Conservation (phyloP, 1,140 invertebrate species). For the Liolophura sinensis region DNA sequence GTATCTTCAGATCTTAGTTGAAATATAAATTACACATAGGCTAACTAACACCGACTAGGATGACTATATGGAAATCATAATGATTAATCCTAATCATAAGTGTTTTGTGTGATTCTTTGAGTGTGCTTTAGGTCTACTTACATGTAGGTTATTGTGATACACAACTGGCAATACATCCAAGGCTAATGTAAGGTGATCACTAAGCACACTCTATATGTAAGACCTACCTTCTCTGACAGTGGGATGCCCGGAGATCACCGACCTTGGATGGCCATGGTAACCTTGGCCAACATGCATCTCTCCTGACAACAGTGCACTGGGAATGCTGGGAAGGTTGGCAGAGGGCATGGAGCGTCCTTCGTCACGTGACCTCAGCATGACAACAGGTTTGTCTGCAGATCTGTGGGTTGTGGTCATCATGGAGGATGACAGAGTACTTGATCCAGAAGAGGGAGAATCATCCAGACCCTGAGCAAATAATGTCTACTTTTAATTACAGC, state of each 20-base stretch:
- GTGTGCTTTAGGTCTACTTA: too few relatives aligned
- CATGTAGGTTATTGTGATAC: neutral
- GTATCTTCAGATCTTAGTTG: too few relatives aligned
- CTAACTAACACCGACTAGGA: too few relatives aligned
- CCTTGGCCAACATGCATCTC: constrained; percentile 3
- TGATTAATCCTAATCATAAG: too few relatives aligned
- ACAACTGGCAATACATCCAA: neutral
- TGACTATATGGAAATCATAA: too few relatives aligned
- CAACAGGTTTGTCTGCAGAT: constrained; percentile 18
- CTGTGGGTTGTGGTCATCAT: too few relatives aligned
- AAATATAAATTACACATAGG: too few relatives aligned
- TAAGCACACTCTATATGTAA: constrained; percentile 1
- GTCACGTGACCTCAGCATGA: constrained; percentile 22
- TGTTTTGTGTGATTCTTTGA: too few relatives aligned
- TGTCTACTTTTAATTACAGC: too few relatives aligned
- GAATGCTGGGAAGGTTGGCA: neutral
- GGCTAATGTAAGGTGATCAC: neutral
- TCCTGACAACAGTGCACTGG: neutral
- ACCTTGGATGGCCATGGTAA: constrained; percentile 8
- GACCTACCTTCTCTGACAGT: neutral
- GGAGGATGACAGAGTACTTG: too few relatives aligned
- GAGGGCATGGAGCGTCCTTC: constrained; percentile 4
- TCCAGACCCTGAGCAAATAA: too few relatives aligned
- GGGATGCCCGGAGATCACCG: constrained; percentile 1
- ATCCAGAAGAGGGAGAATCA: too few relatives aligned